A percentile compares a stretch with the other conserved stretches of the same genome.
These are phyloP conservation scores for Microtus pennsylvanicus DNA, from an alignment of 2,113 vertebrate species.

Conservation along the genomic window DNA sequence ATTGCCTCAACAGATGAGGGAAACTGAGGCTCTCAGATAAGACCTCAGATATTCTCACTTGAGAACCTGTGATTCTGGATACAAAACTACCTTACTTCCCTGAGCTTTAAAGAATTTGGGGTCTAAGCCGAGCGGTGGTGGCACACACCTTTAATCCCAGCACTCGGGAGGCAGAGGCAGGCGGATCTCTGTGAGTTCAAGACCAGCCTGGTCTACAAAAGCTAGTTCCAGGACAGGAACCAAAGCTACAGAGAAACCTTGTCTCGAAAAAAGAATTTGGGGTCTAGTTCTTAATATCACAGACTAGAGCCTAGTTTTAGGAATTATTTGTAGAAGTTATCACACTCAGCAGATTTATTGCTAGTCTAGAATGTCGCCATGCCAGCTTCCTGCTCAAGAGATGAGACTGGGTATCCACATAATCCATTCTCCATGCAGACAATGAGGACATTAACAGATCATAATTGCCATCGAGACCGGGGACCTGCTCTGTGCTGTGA, in stretches of 20 bases:
- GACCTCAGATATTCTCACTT: not conserved
- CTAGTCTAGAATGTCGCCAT: not conserved
- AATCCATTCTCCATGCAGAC: not conserved
- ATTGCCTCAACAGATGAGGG: not conserved
- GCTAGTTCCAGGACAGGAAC: too few relatives aligned
- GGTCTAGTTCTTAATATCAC: not conserved
- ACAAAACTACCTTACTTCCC: not conserved
- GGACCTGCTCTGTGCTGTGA: not conserved
- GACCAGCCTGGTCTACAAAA: too few relatives aligned
- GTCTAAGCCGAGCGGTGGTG: too few relatives aligned
- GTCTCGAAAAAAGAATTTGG: not conserved
- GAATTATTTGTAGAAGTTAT: not conserved
- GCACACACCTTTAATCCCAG: too few relatives aligned
- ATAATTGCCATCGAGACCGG: not conserved
- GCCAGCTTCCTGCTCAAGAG: conserved; percentile 6
- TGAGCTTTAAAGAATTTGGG: not conserved
- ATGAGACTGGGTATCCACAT: not conserved
- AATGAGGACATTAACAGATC: not conserved
- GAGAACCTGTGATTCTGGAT: not conserved
- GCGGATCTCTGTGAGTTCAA: too few relatives aligned
- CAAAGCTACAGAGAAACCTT: too few relatives aligned
- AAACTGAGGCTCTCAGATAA: not conserved
- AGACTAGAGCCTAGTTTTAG: not conserved
- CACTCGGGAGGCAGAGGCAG: too few relatives aligned
- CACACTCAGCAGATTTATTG: not conserved